These are phyloP conservation scores for Drosophila carrolli DNA, from an alignment of 1,140 invertebrate species.

Conservation along the genomic window DNA sequence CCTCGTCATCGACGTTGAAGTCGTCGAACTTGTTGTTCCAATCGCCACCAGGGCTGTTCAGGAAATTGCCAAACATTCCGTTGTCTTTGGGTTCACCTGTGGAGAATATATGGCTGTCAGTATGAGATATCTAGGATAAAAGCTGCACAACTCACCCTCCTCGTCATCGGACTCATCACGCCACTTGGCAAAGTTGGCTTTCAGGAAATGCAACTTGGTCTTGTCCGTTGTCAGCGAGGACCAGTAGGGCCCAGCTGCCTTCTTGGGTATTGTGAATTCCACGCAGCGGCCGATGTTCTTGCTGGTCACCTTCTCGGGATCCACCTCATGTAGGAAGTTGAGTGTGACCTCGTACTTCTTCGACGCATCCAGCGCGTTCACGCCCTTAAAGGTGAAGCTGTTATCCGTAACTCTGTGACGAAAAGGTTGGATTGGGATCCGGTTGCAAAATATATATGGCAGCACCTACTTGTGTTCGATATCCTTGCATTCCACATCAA, in stretches of 20 bases:
- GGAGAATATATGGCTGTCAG: not conserved
- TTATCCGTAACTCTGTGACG: constrained; percentile 89
- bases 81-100: constrained; percentile 60
- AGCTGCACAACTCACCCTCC: constrained; percentile 52
- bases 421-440: constrained; percentile 1
- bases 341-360: constrained; percentile 94
- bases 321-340: constrained; percentile 92
- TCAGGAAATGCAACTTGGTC: constrained; percentile 97
- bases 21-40: constrained; percentile 80
- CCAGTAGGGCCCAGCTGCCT: constrained; percentile 91
- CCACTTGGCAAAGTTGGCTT: constrained; percentile 99
- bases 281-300: constrained; percentile 90
- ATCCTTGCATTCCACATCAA: constrained; percentile 95
- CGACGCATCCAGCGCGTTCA: constrained; percentile 91
- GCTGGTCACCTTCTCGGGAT: constrained; percentile 90
- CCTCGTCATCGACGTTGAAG: constrained; percentile 75
- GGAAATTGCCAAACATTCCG: constrained; percentile 61
- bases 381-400: constrained; percentile 93
- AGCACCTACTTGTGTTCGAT: constrained; percentile 89
- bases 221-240: constrained; percentile 94
- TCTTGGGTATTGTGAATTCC: constrained; percentile 89
- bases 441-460: not conserved
- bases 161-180: constrained; percentile 94
- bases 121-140: not conserved
- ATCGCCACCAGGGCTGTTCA: constrained; percentile 55